Base-by-base conservation (phyloP, 2,113 vertebrate species). In the Antechinus flavipes region DNA sequence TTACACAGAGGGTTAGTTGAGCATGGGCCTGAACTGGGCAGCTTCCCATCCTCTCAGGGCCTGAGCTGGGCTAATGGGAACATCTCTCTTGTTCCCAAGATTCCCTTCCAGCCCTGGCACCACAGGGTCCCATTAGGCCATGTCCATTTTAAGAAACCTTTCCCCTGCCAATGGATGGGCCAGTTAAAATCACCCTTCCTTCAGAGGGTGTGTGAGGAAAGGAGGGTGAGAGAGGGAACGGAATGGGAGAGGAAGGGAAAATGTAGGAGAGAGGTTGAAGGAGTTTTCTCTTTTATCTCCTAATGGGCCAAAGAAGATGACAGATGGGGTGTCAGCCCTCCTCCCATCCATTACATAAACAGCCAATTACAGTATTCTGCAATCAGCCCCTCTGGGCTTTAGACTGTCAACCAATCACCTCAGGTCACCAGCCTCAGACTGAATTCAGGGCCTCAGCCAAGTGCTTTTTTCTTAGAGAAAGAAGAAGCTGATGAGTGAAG, bases 231-330 rank as follows among this genome's bases (percentile, higher is more conserved):
- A 25, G 24, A 58, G 56, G 26, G 25, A 56, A 26, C 5, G 9
- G 23, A 24, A 55, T 30, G 10, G 26, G 27, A 30, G 58, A 61
- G 10, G 30, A 19, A 19, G 68, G 68, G 35, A 42, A 52, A 90
- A 90, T 47, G 47, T 90, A 52, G 89, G 46, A 68, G 30, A 35
- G 47, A 50, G n/a, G 47, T 3, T 52, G 9, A 30, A 90, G 90
- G 90, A 90, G 52, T 93, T 54, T 47, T 90, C 76, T 23, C 54
- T 93, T 54, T 93, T 54, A 90, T 90, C 76, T 93, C 76, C 89
- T 94, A 94, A 94, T 94, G 89, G 56, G 46, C 30, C 42, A 22
- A 50, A 58, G 27, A 90, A 47, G 46, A 50, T 25, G 93, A 90
- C 54, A 94, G 54, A 55, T 54, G 61, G 27, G 46, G 46, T 56